phyloP scores from a whole-genome alignment of 2,113 vertebrate species.

The Pogona vitticeps region DNA sequence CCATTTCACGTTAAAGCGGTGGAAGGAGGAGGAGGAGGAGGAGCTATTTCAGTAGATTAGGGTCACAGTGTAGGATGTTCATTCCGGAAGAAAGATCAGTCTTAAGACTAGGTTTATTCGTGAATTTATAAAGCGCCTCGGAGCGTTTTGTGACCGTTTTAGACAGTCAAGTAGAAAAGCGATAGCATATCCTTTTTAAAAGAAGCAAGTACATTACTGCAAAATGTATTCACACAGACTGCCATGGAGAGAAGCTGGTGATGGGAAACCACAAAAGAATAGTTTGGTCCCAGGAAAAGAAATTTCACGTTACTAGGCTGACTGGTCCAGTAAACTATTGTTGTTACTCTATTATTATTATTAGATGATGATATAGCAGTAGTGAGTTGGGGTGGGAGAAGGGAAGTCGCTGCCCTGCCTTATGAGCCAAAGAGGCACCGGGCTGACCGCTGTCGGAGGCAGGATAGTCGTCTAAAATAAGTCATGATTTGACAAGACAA shows the following conservation, averaged over 20 bases:
- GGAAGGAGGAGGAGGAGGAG: no score
- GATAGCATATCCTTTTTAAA: not conserved
- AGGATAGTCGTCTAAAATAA: not conserved
- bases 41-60: no score
- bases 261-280: no score
- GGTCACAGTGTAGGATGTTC: not conserved
- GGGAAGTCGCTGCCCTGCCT: not conserved
- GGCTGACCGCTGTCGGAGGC: not conserved
- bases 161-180: not conserved
- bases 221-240: no score
- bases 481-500: not conserved
- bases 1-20: no score
- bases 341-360: no score
- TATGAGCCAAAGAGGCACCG: not conserved
- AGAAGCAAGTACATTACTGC: no score
- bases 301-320: no score
- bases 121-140: not conserved
- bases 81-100: not conserved
- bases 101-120: not conserved
- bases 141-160: no score
- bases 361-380: not conserved
- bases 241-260: no score
- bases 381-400: not conserved
- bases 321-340: no score
- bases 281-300: no score